Base-by-base conservation (phyloP, 2,888 invertebrate genomes). In the Tiphia femorata region DNA sequence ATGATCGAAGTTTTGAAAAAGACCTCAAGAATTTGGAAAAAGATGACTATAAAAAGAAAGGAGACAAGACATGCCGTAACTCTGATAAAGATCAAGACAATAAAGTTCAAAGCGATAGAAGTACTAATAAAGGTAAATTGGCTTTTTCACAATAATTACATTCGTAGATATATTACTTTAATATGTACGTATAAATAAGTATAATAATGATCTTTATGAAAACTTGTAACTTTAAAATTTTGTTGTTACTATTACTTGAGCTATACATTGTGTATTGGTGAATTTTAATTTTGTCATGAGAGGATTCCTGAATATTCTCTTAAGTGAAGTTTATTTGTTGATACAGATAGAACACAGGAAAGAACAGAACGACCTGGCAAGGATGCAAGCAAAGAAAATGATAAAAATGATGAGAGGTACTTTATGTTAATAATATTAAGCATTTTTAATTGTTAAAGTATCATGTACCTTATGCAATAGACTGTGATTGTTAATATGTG, bases 381-480 rank as follows among this genome's bases (percentile, higher is more conserved):
- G 64, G 81, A 84, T 61, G 69, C 72, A 50, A 77, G 66, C 56
- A 79, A 72, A 73, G 79, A 78, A 43, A 75, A 58, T 61, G 75
- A 73, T 59, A 79, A 76, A 70, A 72, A 73, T 50, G 79, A 79
- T 16, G 78, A 77, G 70, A 83, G 82, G 82, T 83, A 81, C 73
- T 66, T 55, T 58, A 44, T 12, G 19, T 47, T 40, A 7, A 46
- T 20, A 21, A 49, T 23, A 46, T 27, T 43, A 48, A 21, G 20
- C 19, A 14, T 21, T 3, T 27, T 40, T 38, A 30, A 27, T 27
- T 47, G 16, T 40, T 29, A 38, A 3, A 38, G 27, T 1, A 25
- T 42, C 14, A 25, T 43, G 19, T 49, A 27, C 35, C 3, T 20
- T 40, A 38, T 43, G 25, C 20, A 49, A 58, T 35, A 37, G 33